These are phyloP conservation scores for Chrysolina oricalcia DNA, from an alignment of 2,888 invertebrate genomes.

Conservation along the genomic window DNA sequence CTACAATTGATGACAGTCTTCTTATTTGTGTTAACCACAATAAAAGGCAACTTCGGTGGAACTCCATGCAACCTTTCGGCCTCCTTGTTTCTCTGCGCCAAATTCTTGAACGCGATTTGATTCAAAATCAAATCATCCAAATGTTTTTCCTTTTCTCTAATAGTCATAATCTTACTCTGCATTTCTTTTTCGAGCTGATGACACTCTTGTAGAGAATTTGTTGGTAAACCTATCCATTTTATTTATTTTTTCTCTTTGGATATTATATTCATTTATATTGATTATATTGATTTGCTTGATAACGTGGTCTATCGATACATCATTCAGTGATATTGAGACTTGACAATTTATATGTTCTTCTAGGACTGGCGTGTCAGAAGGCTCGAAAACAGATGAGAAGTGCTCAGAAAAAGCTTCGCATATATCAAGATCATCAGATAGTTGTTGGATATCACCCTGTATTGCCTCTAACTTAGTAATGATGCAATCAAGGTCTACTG, in stretches of 20 bases:
- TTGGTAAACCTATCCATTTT: constrained; percentile 96
- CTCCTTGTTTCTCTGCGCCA: constrained; percentile 94
- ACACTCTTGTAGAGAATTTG: constrained; percentile 96
- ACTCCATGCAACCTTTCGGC: constrained; percentile 85
- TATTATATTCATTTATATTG: constrained; percentile 99
- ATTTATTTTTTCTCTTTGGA: constrained; percentile 99
- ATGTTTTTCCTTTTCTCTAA: constrained; percentile 93
- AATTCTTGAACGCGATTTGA: constrained; percentile 98
- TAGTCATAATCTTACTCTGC: constrained; percentile 86
- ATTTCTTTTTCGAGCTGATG: constrained; percentile 91
- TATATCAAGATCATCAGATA: too few relatives aligned
- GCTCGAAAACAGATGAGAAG: too few relatives aligned
- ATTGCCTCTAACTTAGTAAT: too few relatives aligned
- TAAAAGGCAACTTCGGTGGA: constrained; percentile 95
- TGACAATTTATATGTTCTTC: too few relatives aligned
- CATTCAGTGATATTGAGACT: too few relatives aligned
- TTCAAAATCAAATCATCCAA: constrained; percentile 92
- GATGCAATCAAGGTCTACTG: too few relatives aligned
- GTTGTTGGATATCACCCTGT: too few relatives aligned
- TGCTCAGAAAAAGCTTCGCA: too few relatives aligned
- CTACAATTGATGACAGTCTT: constrained; percentile 99
- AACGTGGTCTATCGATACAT: too few relatives aligned
- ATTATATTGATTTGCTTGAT: too few relatives aligned
- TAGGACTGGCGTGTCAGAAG: too few relatives aligned
- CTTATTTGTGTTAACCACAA: constrained; percentile 98